Evolutionary conservation across 1,140 invertebrate genomes (phyloP).

Genomic region (Drosophila ironensis): DNA sequence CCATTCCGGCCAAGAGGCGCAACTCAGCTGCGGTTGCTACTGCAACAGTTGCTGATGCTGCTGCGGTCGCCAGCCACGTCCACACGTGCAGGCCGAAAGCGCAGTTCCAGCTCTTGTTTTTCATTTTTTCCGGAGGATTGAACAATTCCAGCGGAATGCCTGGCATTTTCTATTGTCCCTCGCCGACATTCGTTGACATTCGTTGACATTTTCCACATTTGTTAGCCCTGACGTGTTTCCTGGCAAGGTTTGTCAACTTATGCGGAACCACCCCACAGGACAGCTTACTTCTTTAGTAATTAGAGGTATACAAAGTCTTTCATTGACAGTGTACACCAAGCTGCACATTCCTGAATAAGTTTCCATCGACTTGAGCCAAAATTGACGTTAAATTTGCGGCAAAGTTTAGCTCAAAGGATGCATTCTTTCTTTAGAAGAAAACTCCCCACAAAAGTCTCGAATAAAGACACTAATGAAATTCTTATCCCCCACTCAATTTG

Average conservation of each 20-base stretch:
- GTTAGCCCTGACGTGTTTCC: constrained; percentile 9
- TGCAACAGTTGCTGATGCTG: constrained; percentile 52
- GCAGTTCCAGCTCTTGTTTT: constrained; percentile 9
- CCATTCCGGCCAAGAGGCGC: not conserved
- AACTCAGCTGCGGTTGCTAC: not conserved
- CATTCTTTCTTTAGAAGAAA: too few species aligned
- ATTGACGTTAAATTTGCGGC: too few species aligned
- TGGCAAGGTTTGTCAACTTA: constrained; percentile 16
- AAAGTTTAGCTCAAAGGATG: too few species aligned
- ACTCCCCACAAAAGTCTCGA: too few species aligned
- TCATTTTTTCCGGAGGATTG: not conserved
- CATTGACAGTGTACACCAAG: too few species aligned
- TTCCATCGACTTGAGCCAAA: too few species aligned
- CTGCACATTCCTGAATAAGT: too few species aligned
- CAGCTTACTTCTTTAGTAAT: not conserved
- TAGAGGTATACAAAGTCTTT: not conserved
- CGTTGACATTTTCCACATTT: constrained; percentile 39
- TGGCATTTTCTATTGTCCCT: constrained; percentile 44
- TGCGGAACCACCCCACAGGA: not conserved
- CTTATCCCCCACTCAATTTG: too few species aligned
- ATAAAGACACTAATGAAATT: not conserved
- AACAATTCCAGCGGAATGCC: constrained; percentile 38
- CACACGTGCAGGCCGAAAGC: constrained; percentile 28
- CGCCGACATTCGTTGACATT: constrained; percentile 50
- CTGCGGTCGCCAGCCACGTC: not conserved